A percentile compares a stretch with the other conserved stretches of the same genome.
Evolutionary conservation across 2,797 vertebrate species (phyloP).

Genomic region (Ispidina lecontei): DNA sequence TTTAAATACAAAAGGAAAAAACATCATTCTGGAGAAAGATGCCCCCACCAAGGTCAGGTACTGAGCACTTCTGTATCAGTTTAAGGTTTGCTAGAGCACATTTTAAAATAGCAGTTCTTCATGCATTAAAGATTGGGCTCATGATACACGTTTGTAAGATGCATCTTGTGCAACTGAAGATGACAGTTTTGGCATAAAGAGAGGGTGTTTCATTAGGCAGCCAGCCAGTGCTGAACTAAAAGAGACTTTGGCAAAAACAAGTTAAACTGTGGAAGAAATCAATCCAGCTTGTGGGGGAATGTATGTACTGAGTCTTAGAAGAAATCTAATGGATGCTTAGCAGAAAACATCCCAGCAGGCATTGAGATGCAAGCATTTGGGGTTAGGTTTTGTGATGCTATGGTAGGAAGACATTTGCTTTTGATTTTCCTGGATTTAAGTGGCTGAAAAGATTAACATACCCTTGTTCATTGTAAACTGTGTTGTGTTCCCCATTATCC

Average conservation of each 20-base stretch:
- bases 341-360: conserved; percentile 28
- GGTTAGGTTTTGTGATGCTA: conserved; percentile 22
- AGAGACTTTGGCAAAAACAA: conserved; percentile 72
- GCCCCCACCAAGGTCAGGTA: not conserved
- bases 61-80: not conserved
- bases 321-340: conserved; percentile 30
- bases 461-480: conserved; percentile 2
- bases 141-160: conserved; percentile 10
- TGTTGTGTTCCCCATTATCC: not conserved
- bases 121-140: not conserved
- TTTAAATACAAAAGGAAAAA: not conserved
- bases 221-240: conserved; percentile 40
- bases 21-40: not conserved
- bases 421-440: conserved; percentile 56
- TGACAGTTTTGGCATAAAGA: conserved; percentile 42
- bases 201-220: conserved; percentile 55
- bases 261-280: conserved; percentile 47
- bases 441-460: conserved; percentile 46
- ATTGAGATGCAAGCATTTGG: conserved; percentile 25
- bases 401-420: conserved; percentile 59
- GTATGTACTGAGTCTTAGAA: not conserved
- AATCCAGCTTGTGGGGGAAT: not conserved
- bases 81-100: not conserved
- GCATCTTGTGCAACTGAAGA: conserved; percentile 31
- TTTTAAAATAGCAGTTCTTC: not conserved